These are phyloP conservation scores for Cisticola juncidis DNA, from an alignment of 2,113 vertebrate genomes.

Conservation along the genomic window DNA sequence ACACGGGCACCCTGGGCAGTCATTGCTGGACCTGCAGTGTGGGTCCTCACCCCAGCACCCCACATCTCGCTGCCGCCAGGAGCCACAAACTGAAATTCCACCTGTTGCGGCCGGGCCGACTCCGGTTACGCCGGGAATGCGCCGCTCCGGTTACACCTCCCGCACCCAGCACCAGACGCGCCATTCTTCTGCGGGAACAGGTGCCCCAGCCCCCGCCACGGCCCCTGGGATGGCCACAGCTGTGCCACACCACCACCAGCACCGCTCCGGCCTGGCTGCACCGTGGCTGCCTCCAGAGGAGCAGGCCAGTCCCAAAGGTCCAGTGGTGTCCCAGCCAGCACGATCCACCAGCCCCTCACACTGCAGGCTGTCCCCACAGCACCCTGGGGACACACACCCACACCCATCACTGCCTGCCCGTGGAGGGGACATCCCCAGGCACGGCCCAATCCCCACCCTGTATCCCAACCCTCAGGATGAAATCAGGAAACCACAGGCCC, in stretches of 20 bases:
- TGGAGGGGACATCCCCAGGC: neutral
- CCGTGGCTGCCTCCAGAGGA: neutral
- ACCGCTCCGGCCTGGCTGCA: fast-evolving
- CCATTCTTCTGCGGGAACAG: conserved; percentile 60
- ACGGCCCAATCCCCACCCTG: neutral
- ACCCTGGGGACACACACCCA: neutral
- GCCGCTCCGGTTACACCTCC: conserved; percentile 50
- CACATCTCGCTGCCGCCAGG: neutral
- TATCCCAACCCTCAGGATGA: neutral
- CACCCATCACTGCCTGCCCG: neutral
- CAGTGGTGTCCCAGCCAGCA: fast-evolving
- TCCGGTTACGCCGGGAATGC: conserved; percentile 59
- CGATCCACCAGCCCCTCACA: neutral
- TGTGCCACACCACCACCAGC: neutral
- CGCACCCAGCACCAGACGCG: neutral
- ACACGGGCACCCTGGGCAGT: neutral
- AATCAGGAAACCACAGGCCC: neutral
- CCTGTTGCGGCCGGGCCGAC: conserved; percentile 33
- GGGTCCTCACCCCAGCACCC: neutral
- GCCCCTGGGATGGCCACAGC: neutral
- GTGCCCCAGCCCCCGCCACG: conserved; percentile 11
- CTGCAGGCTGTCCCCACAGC: fast-evolving
- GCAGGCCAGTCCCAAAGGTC: neutral
- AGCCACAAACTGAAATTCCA: conserved; percentile 66
- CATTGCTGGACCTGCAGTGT: fast-evolving